Evolutionary conservation across 1,140 invertebrate genomes (phyloP), one percentile per base, ranked within the genome.

Genomic region (Frieseomelitta varia): DNA sequence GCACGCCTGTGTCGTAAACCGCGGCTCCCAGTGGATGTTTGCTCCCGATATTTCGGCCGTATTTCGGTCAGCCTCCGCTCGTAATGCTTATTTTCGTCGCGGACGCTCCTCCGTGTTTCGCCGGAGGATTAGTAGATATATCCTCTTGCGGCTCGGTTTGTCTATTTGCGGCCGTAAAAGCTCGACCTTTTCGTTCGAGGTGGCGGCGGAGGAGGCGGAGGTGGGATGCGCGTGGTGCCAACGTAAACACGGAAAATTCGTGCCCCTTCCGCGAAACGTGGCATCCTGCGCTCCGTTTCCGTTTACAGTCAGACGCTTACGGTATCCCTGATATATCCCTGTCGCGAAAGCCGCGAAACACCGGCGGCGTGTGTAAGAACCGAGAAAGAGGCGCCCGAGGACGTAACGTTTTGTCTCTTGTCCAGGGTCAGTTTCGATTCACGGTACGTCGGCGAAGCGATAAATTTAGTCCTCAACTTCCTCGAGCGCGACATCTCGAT

Each of bases 221-320:
- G 53, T 53, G 19, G 72, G 51, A 71, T 19, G 39, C 78, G 11
- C 14, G n/a, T 67, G n/a, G 4, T 77, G 87, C 72, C 77, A 86
- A 88, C 61, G 73, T 80, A 86, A 88, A 89, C 87, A 89, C n/a
- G 51, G 53, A 81, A 76, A 88, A 88, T 72, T 88, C 47, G 72
- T 89, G 51, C 55, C 63, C 47, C 84, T 88, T 75, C 34, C 75
- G 69, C 21, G 39, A 8, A 53, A 12, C 19, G 24, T 27, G 6
- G 47, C 73, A 68, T 24, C 21, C 51, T 34, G 15, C 53, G 0
- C 24, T 14, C 39, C 30, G 39, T 34, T 47, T 72, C 58, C 71
- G 73, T 76, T 83, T 79, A 30, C 63, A 30, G n/a, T 61, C 27
- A 30, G 11, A 17, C 63, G 27, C 63, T n/a, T 47, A 47, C 39